A percentile compares a stretch with the other conserved stretches of the same genome.
Evolutionary conservation across 1,140 invertebrate species (phyloP).

Genomic region (Drosophila yakuba): DNA sequence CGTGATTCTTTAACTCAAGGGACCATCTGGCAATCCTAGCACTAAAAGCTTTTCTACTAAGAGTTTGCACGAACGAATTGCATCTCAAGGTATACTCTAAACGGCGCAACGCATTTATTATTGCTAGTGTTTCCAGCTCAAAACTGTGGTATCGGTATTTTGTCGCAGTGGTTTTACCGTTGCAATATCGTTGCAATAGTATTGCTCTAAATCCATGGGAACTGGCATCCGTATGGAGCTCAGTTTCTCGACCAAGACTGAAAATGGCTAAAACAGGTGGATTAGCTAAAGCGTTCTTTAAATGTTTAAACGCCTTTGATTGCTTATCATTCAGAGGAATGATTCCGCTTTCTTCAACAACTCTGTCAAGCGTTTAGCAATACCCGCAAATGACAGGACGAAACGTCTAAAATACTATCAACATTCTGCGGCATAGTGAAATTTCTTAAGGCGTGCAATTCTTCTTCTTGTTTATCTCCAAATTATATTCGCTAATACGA

Average conservation of each 20-base stretch:
- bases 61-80: neutral
- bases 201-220: too few species aligned
- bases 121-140: neutral
- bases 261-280: too few species aligned
- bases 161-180: neutral
- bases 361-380: neutral
- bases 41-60: slow-evolving; percentile 3
- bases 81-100: neutral
- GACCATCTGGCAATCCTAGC: neutral
- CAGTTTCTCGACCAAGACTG: too few species aligned
- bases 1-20: neutral
- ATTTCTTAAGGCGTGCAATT: too few species aligned
- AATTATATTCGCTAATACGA: too few species aligned
- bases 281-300: neutral
- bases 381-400: too few species aligned
- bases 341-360: neutral
- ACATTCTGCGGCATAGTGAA: too few species aligned
- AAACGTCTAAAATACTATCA: too few species aligned
- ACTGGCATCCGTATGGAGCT: too few species aligned
- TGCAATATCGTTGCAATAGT: neutral
- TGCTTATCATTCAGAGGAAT: slow-evolving; percentile 1
- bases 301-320: neutral
- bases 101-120: too few species aligned
- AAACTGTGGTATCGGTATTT: neutral
- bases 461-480: neutral